Evolutionary conservation across 2,797 vertebrate genomes (phyloP), one percentile per base, ranked within the genome.

Genomic region (Lagocephalus sceleratus): DNA sequence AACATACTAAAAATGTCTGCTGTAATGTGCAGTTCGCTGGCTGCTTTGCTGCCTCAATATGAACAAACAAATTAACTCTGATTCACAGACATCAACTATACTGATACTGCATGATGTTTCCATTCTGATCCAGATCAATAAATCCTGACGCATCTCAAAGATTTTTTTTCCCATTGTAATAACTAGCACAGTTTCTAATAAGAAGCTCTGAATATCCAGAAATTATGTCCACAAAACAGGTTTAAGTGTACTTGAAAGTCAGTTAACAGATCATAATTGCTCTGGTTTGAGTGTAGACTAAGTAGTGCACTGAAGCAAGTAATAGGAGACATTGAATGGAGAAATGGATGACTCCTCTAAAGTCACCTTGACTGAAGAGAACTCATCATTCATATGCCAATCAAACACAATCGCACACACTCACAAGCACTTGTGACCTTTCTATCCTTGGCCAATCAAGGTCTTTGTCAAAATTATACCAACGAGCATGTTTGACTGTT

Each of bases 331-430:
- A 78, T 76, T 83, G 76, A 82, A 68, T 77, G 66, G 58, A 69
- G 75, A 76, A 80, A 85, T 78, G 63, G 78, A 80, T 72, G 65
- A 68, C 63, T 73, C 60, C 58, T 78, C 51, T 81, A 73, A 79
- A 80, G 78, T 81, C 76, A 84, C 85, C 80, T 85, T 87, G 75
- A 72, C 60, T 77, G 70, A 76, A 79, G 53, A 60, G 57, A 73
- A 57, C 74, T 78, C 68, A 80, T 83, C 78, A 75, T 71, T 84
- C 76, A 79, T 64, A 61, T 63, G 54, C 26, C 63, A 47, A 51
- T 67, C 64, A 71, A 47, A 57, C 54, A 48, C 60, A 52, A 50
- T 41, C 56, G 21, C 11, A 14, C 55, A 35, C 29, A 38, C 43
- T 44, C 38, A 53, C 46, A 40, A 38, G 54, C 45, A 35, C 47